Percentiles rank a stretch among this genome's conserved stretches.
phyloP scores from a whole-genome alignment of 2,888 invertebrate genomes.

The Chaetogeoica ovagalla region DNA sequence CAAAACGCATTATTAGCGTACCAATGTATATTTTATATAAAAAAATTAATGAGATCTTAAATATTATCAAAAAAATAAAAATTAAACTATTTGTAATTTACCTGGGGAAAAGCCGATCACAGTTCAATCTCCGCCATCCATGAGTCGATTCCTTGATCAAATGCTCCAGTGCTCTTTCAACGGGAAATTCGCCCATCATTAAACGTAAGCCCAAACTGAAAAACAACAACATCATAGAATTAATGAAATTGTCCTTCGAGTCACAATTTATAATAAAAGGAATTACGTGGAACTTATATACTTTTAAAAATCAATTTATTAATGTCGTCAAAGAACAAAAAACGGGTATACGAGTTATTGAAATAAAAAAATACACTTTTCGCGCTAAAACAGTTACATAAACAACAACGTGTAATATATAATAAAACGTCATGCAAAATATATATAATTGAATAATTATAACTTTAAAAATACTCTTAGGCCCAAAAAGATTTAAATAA shows the following conservation, averaged over 20 bases:
- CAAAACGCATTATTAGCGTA: no score
- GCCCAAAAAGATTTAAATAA: no score
- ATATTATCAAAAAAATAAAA: no score
- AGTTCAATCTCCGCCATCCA: constrained; percentile 63
- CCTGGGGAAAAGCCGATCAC: constrained; percentile 64
- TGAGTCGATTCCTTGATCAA: constrained; percentile 62
- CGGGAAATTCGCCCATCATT: constrained; percentile 63
- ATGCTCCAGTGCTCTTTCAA: constrained; percentile 62
- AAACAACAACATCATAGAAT: constrained; percentile 37
- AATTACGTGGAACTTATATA: neutral
- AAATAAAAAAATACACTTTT: no score
- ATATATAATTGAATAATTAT: no score
- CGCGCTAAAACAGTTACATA: no score
- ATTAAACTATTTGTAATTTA: constrained; percentile 55
- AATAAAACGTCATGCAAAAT: no score
- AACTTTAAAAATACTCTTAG: no score
- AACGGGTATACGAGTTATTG: no score
- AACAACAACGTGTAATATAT: no score
- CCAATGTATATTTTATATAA: neutral
- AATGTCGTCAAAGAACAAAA: no score
- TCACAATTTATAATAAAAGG: neutral
- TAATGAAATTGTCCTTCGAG: neutral
- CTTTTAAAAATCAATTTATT: neutral
- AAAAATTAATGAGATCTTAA: no score
- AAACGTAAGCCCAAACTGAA: constrained; percentile 63